These are phyloP conservation scores for Bufotes viridis DNA, from an alignment of 2,797 vertebrate genomes.

Conservation along the genomic window DNA sequence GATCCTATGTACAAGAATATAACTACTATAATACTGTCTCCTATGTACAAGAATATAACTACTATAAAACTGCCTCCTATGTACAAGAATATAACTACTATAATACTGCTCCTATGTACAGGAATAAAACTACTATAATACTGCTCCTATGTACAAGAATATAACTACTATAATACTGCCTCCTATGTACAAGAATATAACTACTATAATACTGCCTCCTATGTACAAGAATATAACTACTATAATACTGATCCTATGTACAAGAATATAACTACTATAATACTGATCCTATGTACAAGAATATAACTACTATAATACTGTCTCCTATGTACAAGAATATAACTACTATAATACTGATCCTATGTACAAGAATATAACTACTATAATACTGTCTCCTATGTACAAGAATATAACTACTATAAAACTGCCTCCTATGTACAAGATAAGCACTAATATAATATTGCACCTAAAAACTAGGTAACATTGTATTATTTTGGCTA, in stretches of 20 bases:
- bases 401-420: constrained; percentile 1
- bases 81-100: not conserved
- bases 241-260: constrained; percentile 1
- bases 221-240: not conserved
- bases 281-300: not conserved
- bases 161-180: too few species aligned
- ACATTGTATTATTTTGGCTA: not conserved
- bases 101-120: not conserved
- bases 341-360: too few species aligned
- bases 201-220: not conserved
- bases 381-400: not conserved
- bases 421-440: not conserved
- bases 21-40: too few species aligned
- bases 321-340: too few species aligned
- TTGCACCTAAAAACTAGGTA: not conserved
- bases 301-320: too few species aligned
- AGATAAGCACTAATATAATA: not conserved
- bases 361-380: too few species aligned
- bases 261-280: not conserved
- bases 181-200: too few species aligned
- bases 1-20: not conserved
- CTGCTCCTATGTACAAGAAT: too few species aligned
- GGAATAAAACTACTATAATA: too few species aligned
- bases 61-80: constrained; percentile 11
- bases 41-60: constrained; percentile 6